Conservation (phyloP, 2,888 invertebrate species). For the Lithophane semibrunnea region DNA sequence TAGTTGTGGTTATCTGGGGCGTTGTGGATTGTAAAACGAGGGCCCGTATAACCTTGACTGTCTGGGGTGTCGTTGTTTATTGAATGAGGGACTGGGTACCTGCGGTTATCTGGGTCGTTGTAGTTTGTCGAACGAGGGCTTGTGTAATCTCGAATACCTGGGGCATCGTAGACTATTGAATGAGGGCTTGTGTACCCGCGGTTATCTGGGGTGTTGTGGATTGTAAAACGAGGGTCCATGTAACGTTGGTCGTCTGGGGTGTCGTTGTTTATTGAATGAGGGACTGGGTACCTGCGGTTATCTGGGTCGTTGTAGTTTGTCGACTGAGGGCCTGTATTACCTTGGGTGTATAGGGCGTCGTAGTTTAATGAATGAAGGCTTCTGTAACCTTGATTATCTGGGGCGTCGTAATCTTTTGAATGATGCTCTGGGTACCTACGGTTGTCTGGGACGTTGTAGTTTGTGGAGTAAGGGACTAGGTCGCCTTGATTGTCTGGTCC, state of each 20-base stretch:
- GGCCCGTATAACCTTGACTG: rapidly evolving
- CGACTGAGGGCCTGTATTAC: too few species aligned
- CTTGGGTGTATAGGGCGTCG: neutral
- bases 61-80: neutral
- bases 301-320: too few species aligned
- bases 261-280: too few species aligned
- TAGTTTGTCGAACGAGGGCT: neutral
- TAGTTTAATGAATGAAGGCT: neutral
- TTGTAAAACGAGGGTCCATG: too few species aligned
- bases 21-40: neutral
- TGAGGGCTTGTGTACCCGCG: too few species aligned
- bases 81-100: neutral
- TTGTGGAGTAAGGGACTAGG: neutral
- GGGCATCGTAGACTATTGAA: too few species aligned
- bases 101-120: neutral
- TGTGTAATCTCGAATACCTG: neutral
- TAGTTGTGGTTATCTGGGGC: neutral
- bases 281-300: too few species aligned
- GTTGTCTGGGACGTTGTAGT: neutral
- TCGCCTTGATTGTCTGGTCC: neutral
- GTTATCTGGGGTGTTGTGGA: too few species aligned
- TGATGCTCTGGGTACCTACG: neutral
- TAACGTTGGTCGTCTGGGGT: too few species aligned
- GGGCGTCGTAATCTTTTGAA: neutral
- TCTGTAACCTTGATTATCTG: neutral